Evolutionary conservation across 1,140 invertebrate species (phyloP), one percentile per base, ranked within the genome.

Genomic region (Pseudomyrmex cubaensis): DNA sequence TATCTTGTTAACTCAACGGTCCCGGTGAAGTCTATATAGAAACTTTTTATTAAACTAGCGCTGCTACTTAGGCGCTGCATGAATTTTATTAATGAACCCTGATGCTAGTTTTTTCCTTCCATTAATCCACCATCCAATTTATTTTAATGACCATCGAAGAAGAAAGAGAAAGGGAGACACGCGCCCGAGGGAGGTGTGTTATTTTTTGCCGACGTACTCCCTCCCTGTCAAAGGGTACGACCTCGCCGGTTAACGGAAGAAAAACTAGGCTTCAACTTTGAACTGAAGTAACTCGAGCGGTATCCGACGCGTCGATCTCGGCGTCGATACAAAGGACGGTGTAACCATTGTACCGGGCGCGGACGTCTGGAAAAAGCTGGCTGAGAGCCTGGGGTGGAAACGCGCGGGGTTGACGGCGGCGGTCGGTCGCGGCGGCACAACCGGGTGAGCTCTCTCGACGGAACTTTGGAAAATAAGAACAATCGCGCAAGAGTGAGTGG

Each of bases 401-500:
- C 22, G 46, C n/a, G 76, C 35, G 5, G 7, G 35, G 35, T 35
- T 35, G 35, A 35, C 35, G 63, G 50, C 17, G 57, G 72, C 61
- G 61, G 72, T 54, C n/a, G 59, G 57, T 62, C 63, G 57, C 13
- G 7, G 20, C n/a, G 64, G 48, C 7, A 5, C 9, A 70, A 69
- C 64, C 8, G n/a, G 17, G 12, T 64, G 73, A 48, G 69, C 48
- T 72, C 80, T 59, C 69, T 54, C 61, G 66, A 50, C 35, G 50
- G 75, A 76, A 82, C 70, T 76, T 87, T 56, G 80, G 82, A 82
- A 87, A 87, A 88, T 88, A 88, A 88, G 56, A 88, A 84, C 67
- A 73, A 76, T 85, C 52, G 76, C 12, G 64, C 35, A 15, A 5
- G 5, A 35, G 35, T 15, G 52, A 44, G 13, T 22, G n/a, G 17